phyloP scores from a whole-genome alignment of 2,113 vertebrate genomes.

The Ifrita kowaldi region DNA sequence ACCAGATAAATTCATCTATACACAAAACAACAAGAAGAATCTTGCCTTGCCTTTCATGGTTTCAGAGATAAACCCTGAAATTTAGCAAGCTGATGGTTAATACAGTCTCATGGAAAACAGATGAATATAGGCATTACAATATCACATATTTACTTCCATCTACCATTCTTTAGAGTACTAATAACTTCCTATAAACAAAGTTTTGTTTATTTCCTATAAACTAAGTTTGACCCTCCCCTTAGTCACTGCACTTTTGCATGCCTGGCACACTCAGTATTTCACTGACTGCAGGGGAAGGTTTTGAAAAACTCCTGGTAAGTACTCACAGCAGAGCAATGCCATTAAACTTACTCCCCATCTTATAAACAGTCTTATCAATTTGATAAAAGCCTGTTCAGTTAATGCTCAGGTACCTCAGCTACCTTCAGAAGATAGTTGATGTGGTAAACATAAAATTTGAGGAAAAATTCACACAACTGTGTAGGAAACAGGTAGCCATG shows the following conservation, averaged over 20 bases:
- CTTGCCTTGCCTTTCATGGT: not conserved
- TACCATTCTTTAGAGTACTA: not conserved
- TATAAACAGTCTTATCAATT: fast-evolving
- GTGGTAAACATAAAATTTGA: not conserved
- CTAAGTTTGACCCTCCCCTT: not conserved
- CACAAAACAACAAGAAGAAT: not conserved
- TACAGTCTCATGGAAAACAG: not conserved
- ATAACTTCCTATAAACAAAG: not conserved
- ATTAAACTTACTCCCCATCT: not conserved
- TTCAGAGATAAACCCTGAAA: not conserved
- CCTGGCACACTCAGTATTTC: not conserved
- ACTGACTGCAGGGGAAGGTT: not conserved
- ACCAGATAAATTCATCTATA: not conserved
- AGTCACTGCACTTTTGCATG: not conserved
- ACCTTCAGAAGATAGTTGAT: not conserved
- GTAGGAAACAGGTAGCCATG: not conserved
- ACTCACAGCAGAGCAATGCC: not conserved
- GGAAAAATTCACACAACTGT: not conserved
- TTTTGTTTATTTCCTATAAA: not conserved
- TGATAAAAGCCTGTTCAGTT: not conserved
- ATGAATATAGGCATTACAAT: not conserved
- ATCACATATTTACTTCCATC: not conserved
- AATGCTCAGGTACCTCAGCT: not conserved
- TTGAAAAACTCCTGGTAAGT: not conserved
- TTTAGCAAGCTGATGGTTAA: not conserved